Evolutionary conservation across 2,888 invertebrate species (phyloP), one percentile per base, ranked within the genome.

Genomic region (Eilema depressum): DNA sequence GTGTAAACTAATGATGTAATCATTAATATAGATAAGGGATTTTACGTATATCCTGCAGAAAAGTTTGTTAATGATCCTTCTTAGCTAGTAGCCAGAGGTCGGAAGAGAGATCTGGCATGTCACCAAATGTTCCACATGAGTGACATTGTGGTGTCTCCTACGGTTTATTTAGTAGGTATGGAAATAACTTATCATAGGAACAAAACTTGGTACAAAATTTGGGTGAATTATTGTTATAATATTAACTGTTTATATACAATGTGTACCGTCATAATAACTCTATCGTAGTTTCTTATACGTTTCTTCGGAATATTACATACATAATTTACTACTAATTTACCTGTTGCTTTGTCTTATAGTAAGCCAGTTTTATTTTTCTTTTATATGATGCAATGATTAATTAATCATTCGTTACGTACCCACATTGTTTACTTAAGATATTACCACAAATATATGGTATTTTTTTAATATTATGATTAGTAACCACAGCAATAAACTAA

Each of bases 1-100:
- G 76, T 76, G 75, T 80, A 68, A 78, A 84, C 83, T 73, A 84
- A 80, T 78, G 75, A 77, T 78, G 59, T 63, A 53, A 20, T 53
- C 53, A 0, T 20, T 1, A 17, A 20, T 47, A 20, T 4, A 47
- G 20, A 1, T 17, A 4, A 41, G 41, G 17, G 14, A 41, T 41
- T 47, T 47, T 47, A 47, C 20, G 20, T 47, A 2, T 17, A 17
- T 0, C 4, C 37, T 17, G 14, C 41, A 41, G 41, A 41, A 47
- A 20, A 47, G 7, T 20, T 7, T 2, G 41, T 4, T 41, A 41
- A 41, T 8, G 17, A 8, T 47, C 20, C 47, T 7, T 47, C 41
- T 41, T 41, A 41, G 41, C 33, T 33, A 33, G 12, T 11, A 47
- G 47, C 47, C 47, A 47, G 47, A 47, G 47, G 0, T 47, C 1